Evolutionary conservation across 2,888 invertebrate genomes (phyloP), one percentile per base, ranked within the genome.

Genomic region (Lordiphosa fenestrarum): DNA sequence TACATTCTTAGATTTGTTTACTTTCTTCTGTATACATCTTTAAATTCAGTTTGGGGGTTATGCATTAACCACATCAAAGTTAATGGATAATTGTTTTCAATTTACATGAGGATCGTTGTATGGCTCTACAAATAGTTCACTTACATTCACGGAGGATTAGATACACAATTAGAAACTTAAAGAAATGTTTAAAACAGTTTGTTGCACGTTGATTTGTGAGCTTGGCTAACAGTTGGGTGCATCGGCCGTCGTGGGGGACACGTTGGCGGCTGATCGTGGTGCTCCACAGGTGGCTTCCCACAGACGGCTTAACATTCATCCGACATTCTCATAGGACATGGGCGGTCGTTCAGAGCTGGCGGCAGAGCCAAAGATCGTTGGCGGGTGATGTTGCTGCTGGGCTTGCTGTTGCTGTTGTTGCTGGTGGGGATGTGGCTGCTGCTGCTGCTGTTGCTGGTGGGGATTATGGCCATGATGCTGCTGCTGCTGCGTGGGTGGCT

Each of bases 271-370:
- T 71, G 86, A 77, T 68, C 86, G 86, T 70, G 76, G 85, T 70
- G 74, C 86, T 70, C 86, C 87, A 77, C 86, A 86, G 63, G 87
- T 87, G 68, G 86, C 87, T 78, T 87, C 86, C 87, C 87, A 87
- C 68, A 87, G 80, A 71, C 86, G 87, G 75, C 86, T 87, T 73
- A 87, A 86, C 73, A 85, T 85, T 87, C 88, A 88, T 62, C 88
- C 88, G 55, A 88, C 88, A 56, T 88, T 88, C 56, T 88, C 88
- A 49, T 88, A 88, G 13, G 88, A 77, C 87, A 88, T 87, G 12
- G 87, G 78, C 30, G 88, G 86, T 19, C 88, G 88, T 57, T 88
- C 88, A 39, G 86, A 65, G 15, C 85, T 75, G 5, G 86, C 69
- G 2, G 87, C 74, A 6, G 81, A 72, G 9, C 86, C 84, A 62